Evolutionary conservation across 2,888 invertebrate species (phyloP).

Genomic region (Pristionchus japonicus): DNA sequence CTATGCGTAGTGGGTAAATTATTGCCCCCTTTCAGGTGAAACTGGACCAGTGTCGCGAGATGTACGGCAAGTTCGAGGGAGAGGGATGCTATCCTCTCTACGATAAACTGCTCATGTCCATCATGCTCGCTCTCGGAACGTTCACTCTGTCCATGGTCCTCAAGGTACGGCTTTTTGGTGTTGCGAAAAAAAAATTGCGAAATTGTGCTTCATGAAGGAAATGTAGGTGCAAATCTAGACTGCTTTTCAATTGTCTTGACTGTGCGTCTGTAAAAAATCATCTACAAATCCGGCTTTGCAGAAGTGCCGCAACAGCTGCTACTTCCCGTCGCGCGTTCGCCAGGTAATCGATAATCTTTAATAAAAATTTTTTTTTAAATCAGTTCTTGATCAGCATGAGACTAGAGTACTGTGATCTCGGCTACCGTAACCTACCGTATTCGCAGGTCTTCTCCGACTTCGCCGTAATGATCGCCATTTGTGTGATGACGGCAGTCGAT

Average conservation of each 20-base stretch:
- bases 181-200: too few species aligned
- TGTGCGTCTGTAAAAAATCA: too few species aligned
- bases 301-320: slow-evolving; percentile 50
- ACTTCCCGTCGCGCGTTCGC: slow-evolving; percentile 58
- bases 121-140: slow-evolving; percentile 91
- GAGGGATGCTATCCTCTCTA: slow-evolving; percentile 83
- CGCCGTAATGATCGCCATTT: slow-evolving; percentile 94
- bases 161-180: slow-evolving; percentile 80
- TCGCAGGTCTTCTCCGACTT: slow-evolving; percentile 82
- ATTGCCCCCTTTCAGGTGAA: slow-evolving; percentile 50
- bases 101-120: slow-evolving; percentile 95
- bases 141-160: slow-evolving; percentile 89
- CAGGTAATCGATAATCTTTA: slow-evolving; percentile 22
- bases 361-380: too few species aligned
- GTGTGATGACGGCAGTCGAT: slow-evolving; percentile 90
- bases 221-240: too few species aligned
- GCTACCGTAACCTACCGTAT: neutral
- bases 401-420: too few species aligned
- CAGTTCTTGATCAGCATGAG: too few species aligned
- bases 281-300: slow-evolving; percentile 10
- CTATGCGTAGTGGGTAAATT: too few species aligned
- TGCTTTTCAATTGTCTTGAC: too few species aligned
- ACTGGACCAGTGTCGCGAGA: slow-evolving; percentile 63
- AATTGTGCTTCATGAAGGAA: too few species aligned
- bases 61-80: slow-evolving; percentile 84